Conservation (phyloP, 2,113 vertebrate genomes). For the Neolamprologus cancellatus region DNA sequence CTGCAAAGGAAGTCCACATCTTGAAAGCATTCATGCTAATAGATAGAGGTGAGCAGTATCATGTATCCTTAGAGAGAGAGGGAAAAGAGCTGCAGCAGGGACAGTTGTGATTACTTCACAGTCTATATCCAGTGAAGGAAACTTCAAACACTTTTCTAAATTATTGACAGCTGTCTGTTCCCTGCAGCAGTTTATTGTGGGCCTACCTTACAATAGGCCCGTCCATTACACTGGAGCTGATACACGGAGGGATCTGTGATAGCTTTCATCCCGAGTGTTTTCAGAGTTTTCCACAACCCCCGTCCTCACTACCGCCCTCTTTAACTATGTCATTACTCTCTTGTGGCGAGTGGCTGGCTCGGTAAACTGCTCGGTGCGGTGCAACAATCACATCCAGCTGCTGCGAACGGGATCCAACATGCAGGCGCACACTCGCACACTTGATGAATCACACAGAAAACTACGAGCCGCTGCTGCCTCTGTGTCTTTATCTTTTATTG, state of each 20-base stretch:
- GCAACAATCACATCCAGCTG: slow-evolving; percentile 70
- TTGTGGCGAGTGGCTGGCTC: slow-evolving; percentile 41
- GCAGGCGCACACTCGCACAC: background rate
- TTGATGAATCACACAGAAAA: background rate
- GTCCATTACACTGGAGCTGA: slow-evolving; percentile 4
- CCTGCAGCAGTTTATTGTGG: background rate
- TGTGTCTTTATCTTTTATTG: background rate
- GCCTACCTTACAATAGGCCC: background rate
- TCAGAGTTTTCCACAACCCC: slow-evolving; percentile 45
- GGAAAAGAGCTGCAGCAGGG: background rate
- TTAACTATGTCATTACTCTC: slow-evolving; percentile 60
- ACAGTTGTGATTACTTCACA: background rate
- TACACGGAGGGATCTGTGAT: slow-evolving; percentile 5
- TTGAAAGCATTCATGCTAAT: slow-evolving; percentile 57
- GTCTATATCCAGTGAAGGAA: background rate
- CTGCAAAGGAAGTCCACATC: slow-evolving; percentile 38
- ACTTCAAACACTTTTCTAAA: slow-evolving; percentile 18
- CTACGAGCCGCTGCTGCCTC: background rate
- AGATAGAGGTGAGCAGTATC: slow-evolving; percentile 28
- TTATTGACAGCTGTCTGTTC: background rate
- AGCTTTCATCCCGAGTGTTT: slow-evolving; percentile 29
- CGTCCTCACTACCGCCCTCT: slow-evolving; percentile 19
- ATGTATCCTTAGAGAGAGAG: background rate
- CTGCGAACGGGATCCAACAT: slow-evolving; percentile 37
- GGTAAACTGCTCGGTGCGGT: slow-evolving; percentile 26